These are phyloP conservation scores for Hipposideros armiger DNA, from an alignment of 2,113 vertebrate genomes.

Conservation along the genomic window DNA sequence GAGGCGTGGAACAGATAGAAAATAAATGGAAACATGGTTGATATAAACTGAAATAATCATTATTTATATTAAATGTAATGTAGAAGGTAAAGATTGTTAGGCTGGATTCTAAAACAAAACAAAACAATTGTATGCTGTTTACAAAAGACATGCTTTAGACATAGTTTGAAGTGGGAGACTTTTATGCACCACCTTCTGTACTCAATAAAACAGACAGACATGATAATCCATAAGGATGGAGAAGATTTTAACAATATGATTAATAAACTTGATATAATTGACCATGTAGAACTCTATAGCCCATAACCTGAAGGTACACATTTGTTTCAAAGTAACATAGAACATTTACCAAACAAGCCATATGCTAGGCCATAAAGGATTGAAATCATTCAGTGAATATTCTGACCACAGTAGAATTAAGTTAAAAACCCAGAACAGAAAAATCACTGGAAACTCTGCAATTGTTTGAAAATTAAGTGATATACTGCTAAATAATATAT, in stretches of 20 bases:
- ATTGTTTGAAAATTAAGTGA: not conserved
- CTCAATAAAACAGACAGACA: not conserved
- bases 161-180: not conserved
- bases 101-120: not conserved
- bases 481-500: not conserved
- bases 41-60: not conserved
- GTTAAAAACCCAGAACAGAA: not conserved
- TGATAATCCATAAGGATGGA: not conserved
- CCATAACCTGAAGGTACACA: not conserved
- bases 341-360: not conserved
- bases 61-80: not conserved
- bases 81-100: not conserved
- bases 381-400: not conserved
- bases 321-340: not conserved
- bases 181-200: not conserved
- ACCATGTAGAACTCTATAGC: not conserved
- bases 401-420: not conserved
- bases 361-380: not conserved
- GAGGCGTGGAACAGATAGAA: not conserved
- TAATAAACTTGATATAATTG: not conserved
- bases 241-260: not conserved
- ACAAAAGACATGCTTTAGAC: not conserved
- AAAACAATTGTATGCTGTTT: not conserved
- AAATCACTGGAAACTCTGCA: not conserved
- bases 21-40: not conserved